Base-by-base conservation (phyloP, 1,140 invertebrate genomes). In the Dermatophagoides farinae region DNA sequence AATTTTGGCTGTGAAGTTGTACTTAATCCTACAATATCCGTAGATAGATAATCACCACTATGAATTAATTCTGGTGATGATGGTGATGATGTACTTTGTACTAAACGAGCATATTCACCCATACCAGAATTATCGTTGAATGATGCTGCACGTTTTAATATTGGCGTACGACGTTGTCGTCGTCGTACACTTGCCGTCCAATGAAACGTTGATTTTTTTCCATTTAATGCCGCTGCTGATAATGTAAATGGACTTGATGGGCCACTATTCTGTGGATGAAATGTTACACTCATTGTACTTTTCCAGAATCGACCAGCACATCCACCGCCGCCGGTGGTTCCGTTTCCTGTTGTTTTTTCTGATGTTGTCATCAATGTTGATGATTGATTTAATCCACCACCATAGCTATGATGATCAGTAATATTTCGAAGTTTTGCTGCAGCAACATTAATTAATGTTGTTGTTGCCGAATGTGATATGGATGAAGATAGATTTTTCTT, bases 21-120 rank as follows among this genome's bases (percentile, higher is more conserved):
- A 31, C 8, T 31, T 31, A 31, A 31, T 31, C 31, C 8, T 4
- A 4, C 8, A 31, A 4, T 31, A 31, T 31, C 8, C 2, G 2
- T 31, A n/a, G n/a, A n/a, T n/a, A n/a, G n/a, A 31, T 31, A 4
- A 31, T 31, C 8, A 31, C 31, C 31, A 31, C 8, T 8, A 31
- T 31, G 31, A 4, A 31, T 31, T 31, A 31, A 31, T 31, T 55
- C 53, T 0, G 60, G 53, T 38, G 62, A 63, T 18, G 25, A 38
- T 11, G 52, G 60, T 46, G 61, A 46, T 18, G 62, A 63, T 4
- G 40, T 25, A 11, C 55, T 62, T 39, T 61, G 58, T 6, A 60
- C 50, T 6, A 64, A 39, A 40, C 63, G 46, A 12, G 61, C 55
- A 49, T 64, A 64, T 16, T 62, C 62, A 47, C 53, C 44, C 8